Evolutionary conservation across 2,888 invertebrate genomes (phyloP), one percentile per base, ranked within the genome.

Genomic region (Portevinia maculata): DNA sequence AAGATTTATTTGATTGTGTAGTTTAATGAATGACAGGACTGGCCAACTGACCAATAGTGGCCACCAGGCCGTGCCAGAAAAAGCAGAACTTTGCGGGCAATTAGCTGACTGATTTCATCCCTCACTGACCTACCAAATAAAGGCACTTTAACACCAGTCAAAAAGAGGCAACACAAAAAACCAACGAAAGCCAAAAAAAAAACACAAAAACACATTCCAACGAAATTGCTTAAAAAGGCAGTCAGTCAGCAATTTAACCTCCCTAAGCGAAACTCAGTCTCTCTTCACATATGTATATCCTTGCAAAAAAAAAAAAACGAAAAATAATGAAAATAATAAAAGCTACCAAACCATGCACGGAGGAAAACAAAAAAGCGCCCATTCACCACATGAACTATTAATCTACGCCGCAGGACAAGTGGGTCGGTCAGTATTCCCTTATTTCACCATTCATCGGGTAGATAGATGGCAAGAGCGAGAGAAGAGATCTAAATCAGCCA

Each of bases 101-200:
- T 83, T 83, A 83, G 83, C 78, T 83, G 83, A 78, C 83, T 83
- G 83, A 76, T 83, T 78, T 83, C 78, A 78, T 83, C 78, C 83
- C 78, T 78, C 73, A 78, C 78, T 83, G 83, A 67, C 67, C 76
- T 73, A 78, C 67, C 78, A 76, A 81, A 81, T 83, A 83, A 78
- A 78, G 78, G 71, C 78, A 78, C 83, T 78, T 78, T 71, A 78
- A 83, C 81, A 71, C 78, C 60, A 65, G 21, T 55, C 53, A 28
- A 46, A 46, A 70, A 21, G 37, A 48, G 15, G 44, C 60, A 17
- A 3, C 19, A 53, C 15, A 28, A 59, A 62, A 52, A 60, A 44
- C 17, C 17, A 5, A 44, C 44, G 11, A 21, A 9, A 4, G 11
- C 11, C 30, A 46, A 13, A 30, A 41, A 64, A 32, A 32, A 52